phyloP scores from a whole-genome alignment of 2,113 vertebrate species.

The Pristiophorus japonicus region DNA sequence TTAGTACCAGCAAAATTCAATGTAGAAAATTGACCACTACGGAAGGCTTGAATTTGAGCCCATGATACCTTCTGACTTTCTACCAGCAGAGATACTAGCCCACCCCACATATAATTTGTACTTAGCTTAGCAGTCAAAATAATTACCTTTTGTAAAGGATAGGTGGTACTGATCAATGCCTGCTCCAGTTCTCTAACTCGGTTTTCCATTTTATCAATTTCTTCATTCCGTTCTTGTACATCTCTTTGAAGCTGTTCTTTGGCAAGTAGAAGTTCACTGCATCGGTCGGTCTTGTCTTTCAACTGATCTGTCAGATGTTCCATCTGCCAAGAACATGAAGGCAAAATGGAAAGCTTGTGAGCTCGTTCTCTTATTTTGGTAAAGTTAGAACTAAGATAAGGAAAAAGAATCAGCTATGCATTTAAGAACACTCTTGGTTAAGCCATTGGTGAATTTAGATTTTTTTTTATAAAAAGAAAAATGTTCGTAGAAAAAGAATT shows the following conservation, averaged over 20 bases:
- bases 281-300: slow-evolving; percentile 90
- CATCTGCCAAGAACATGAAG: slow-evolving; percentile 60
- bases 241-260: slow-evolving; percentile 87
- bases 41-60: not conserved
- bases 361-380: not conserved
- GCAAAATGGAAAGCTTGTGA: not conserved
- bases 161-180: slow-evolving; percentile 72
- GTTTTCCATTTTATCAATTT: slow-evolving; percentile 85
- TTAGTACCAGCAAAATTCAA: not conserved
- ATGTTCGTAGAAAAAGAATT: not conserved
- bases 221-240: slow-evolving; percentile 77
- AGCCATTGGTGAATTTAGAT: not conserved
- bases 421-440: not conserved
- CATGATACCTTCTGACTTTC: not conserved
- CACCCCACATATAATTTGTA: not conserved
- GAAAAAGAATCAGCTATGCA: not conserved
- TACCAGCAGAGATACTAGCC: not conserved
- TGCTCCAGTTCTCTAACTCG: slow-evolving; percentile 84
- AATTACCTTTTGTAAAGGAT: slow-evolving; percentile 72
- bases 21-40: not conserved
- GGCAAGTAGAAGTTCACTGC: slow-evolving; percentile 84
- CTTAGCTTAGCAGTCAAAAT: slow-evolving; percentile 33
- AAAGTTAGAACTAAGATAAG: not conserved
- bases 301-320: slow-evolving; percentile 78
- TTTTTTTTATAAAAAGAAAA: too few relatives aligned